Percentiles rank a stretch among this genome's conserved stretches.
Evolutionary conservation across 2,113 vertebrate genomes (phyloP).

Genomic region (Lophius piscatorius): DNA sequence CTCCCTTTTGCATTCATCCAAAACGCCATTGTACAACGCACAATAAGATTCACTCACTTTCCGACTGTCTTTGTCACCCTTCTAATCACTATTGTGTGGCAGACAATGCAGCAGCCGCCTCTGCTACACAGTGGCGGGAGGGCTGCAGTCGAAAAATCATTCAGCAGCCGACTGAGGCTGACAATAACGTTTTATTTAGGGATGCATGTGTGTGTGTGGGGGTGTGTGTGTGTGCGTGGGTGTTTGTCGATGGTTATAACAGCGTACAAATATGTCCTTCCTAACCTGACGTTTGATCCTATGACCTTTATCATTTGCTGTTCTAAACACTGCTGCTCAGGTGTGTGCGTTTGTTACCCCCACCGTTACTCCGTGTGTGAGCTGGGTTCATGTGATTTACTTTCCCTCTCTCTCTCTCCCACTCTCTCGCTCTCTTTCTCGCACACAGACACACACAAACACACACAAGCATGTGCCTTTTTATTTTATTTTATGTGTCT

Average conservation of each 20-base stretch:
- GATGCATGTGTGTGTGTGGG: conserved; percentile 15
- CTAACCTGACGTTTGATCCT: conserved; percentile 32
- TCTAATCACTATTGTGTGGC: conserved; percentile 68
- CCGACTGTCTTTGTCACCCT: conserved; percentile 58
- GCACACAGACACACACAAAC: not conserved
- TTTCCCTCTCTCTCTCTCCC: not conserved
- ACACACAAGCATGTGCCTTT: conserved; percentile 6
- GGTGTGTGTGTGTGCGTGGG: conserved; percentile 14
- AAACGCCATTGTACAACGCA: conserved; percentile 57
- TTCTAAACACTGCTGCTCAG: conserved; percentile 11
- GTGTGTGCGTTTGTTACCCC: conserved; percentile 16
- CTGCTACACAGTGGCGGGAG: conserved; percentile 44
- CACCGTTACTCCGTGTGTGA: conserved; percentile 13
- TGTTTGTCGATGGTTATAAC: conserved; percentile 7
- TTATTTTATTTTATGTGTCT: conserved; percentile 35
- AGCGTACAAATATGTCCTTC: conserved; percentile 7
- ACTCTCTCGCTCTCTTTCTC: conserved; percentile 1
- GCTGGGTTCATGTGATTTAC: conserved; percentile 6
- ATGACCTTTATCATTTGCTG: conserved; percentile 21
- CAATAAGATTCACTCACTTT: conserved; percentile 66
- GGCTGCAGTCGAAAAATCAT: conserved; percentile 51
- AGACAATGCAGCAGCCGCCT: conserved; percentile 65
- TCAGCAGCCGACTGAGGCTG: conserved; percentile 29
- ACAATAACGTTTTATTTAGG: conserved; percentile 59
- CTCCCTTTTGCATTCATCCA: conserved; percentile 37